Percentiles rank a stretch among this genome's conserved stretches.
These are phyloP conservation scores for Gastrophysa polygoni DNA, from an alignment of 2,888 invertebrate species.

Conservation along the genomic window DNA sequence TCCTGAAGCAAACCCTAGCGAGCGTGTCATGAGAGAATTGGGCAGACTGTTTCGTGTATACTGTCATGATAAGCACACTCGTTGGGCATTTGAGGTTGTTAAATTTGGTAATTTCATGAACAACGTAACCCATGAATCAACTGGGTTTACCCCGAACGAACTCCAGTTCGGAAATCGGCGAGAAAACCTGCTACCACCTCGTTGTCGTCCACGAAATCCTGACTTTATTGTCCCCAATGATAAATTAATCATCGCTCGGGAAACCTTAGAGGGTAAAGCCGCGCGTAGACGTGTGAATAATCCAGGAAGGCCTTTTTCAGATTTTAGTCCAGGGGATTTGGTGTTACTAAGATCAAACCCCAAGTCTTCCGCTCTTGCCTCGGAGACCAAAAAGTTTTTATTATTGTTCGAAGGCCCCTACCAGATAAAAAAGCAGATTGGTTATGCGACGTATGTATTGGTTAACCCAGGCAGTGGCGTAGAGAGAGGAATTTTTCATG, in stretches of 20 bases:
- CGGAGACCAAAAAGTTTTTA: too few relatives aligned
- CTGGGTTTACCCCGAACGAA: not conserved
- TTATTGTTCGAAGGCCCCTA: too few relatives aligned
- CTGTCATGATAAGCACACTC: not conserved
- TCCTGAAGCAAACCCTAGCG: not conserved
- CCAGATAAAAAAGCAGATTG: too few relatives aligned
- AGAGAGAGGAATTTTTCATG: too few relatives aligned
- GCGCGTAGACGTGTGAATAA: too few relatives aligned
- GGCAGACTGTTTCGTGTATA: not conserved
- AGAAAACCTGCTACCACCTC: not conserved
- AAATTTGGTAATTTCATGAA: not conserved
- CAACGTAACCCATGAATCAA: not conserved
- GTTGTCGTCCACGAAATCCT: not conserved
- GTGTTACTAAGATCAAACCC: too few relatives aligned
- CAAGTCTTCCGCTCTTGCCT: too few relatives aligned
- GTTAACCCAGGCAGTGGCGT: too few relatives aligned
- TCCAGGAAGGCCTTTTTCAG: too few relatives aligned
- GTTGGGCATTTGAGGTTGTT: conserved; percentile 2
- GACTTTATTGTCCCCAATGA: not conserved
- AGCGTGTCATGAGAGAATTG: not conserved
- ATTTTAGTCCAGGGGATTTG: too few relatives aligned
- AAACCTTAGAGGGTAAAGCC: too few relatives aligned
- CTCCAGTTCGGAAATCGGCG: not conserved
- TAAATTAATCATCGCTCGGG: not conserved
- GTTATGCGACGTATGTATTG: not conserved